Evolutionary conservation across 2,888 invertebrate genomes (phyloP).

Genomic region (Theodoxus fluviatilis): DNA sequence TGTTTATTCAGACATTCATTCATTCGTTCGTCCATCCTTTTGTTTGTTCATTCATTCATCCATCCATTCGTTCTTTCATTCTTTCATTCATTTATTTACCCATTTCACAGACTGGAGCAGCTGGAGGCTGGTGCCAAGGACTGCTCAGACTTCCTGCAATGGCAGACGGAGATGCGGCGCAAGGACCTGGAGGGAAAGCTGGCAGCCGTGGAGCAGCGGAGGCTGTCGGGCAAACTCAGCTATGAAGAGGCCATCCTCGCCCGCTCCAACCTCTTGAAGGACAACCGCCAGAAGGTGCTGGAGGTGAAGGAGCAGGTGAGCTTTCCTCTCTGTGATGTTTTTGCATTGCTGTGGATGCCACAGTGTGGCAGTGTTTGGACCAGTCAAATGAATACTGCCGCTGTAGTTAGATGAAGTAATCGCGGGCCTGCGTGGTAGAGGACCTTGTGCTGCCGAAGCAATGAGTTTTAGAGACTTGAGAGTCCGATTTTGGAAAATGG

Average conservation of each 20-base stretch:
- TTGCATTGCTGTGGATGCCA: not conserved
- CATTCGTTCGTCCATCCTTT: no score
- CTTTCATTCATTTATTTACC: no score
- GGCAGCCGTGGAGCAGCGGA: constrained; percentile 59
- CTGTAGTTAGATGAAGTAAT: no score
- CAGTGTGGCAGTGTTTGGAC: no score
- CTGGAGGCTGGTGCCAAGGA: constrained; percentile 62
- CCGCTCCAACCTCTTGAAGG: constrained; percentile 54
- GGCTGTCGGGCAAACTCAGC: constrained; percentile 63
- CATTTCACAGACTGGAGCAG: constrained; percentile 48
- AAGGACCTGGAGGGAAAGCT: constrained; percentile 56
- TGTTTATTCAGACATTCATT: no score
- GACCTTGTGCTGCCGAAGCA: no score
- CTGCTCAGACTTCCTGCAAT: constrained; percentile 57
- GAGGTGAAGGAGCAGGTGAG: constrained; percentile 61
- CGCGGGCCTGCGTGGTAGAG: no score
- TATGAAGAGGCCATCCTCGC: constrained; percentile 66
- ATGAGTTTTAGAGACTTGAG: no score
- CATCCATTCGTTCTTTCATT: no score
- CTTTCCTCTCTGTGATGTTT: not conserved
- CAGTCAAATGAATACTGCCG: no score
- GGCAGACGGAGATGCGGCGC: constrained; percentile 61
- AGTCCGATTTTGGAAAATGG: no score
- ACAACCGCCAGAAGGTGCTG: constrained; percentile 58
- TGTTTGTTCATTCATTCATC: no score